A percentile compares a stretch with the other conserved stretches of the same genome.
Conservation (phyloP, 2,113 vertebrate species). For the Marcusenius ussheri region DNA sequence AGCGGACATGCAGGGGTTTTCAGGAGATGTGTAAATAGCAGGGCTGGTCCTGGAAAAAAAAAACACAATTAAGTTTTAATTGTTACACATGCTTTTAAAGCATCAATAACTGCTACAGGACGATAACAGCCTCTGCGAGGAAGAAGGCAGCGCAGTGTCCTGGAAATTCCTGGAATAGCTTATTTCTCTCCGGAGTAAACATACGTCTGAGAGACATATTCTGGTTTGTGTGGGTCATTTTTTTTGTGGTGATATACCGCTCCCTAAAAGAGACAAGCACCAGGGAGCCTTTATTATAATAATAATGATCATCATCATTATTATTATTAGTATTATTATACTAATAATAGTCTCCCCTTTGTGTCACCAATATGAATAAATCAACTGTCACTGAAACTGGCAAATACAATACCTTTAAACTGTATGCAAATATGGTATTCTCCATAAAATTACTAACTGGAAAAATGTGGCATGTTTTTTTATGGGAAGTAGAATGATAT, state of each 20-base stretch:
- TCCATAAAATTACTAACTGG: background rate
- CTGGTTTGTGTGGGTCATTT: background rate
- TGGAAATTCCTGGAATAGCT: background rate
- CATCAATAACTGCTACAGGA: background rate
- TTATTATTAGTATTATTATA: background rate
- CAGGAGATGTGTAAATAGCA: background rate
- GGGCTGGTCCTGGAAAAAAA: background rate
- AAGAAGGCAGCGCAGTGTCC: background rate
- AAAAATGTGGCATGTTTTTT: background rate
- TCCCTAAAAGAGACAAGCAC: background rate
- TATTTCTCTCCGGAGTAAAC: background rate
- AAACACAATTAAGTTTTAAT: background rate
- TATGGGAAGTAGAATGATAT: background rate
- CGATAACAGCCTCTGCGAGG: background rate
- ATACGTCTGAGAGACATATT: background rate
- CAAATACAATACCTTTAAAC: background rate
- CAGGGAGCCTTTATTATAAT: background rate
- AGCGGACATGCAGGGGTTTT: background rate
- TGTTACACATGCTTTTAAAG: conserved; percentile 3
- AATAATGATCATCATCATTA: background rate
- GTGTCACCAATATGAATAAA: background rate
- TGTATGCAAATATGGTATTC: background rate
- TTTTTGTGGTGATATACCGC: background rate
- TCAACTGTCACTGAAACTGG: background rate
- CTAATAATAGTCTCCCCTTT: background rate